These are phyloP conservation scores for Exephanes ischioxanthus DNA, from an alignment of 2,888 invertebrate species.

Conservation along the genomic window DNA sequence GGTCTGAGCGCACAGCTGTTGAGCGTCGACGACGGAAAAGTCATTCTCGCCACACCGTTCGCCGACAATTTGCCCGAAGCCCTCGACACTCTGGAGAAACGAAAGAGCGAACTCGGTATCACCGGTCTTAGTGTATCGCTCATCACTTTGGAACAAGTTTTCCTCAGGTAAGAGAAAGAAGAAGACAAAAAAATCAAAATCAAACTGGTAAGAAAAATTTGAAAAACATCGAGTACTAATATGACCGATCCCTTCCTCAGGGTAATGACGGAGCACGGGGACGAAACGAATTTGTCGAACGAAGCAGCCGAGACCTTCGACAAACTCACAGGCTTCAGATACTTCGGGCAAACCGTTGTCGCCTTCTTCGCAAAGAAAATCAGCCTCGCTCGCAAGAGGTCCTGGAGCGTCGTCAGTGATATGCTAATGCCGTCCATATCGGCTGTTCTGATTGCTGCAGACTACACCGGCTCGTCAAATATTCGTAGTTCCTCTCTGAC, in stretches of 20 bases:
- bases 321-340: conserved; percentile 77
- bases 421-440: conserved; percentile 79
- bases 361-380: conserved; percentile 83
- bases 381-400: conserved; percentile 79
- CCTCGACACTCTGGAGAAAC: conserved; percentile 88
- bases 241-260: conserved; percentile 65
- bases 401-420: conserved; percentile 76
- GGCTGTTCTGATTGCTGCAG: conserved; percentile 78
- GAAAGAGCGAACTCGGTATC: conserved; percentile 88
- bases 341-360: conserved; percentile 78
- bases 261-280: conserved; percentile 79
- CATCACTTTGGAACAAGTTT: conserved; percentile 97
- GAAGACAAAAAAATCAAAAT: conserved; percentile 15
- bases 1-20: conserved; percentile 83
- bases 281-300: conserved; percentile 73
- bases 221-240: neutral
- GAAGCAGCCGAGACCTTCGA: conserved; percentile 71
- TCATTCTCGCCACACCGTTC: conserved; percentile 87
- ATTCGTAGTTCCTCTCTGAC: conserved; percentile 76
- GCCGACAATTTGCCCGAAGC: conserved; percentile 87
- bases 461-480: conserved; percentile 74
- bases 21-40: conserved; percentile 85
- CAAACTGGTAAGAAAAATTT: too few species aligned
- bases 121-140: conserved; percentile 93
- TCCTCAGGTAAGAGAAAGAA: conserved; percentile 88